phyloP scores from a whole-genome alignment of 2,888 invertebrate genomes.

The Notodonta ziczac region DNA sequence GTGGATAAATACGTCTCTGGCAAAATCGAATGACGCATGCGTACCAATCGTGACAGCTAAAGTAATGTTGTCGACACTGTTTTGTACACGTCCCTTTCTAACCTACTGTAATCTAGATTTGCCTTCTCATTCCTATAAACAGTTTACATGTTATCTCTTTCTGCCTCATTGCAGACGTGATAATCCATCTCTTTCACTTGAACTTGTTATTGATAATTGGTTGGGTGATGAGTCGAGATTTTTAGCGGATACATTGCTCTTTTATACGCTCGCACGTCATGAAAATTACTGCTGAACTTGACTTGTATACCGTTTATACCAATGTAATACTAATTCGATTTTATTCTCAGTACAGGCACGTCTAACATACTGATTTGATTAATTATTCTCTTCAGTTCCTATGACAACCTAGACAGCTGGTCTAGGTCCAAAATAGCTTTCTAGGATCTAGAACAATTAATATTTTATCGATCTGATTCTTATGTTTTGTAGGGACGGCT shows the following conservation, averaged over 20 bases:
- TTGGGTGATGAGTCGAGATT: conserved; percentile 34
- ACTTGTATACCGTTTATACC: conserved; percentile 19
- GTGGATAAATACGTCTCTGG: conserved; percentile 56
- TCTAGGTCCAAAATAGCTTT: conserved; percentile 52
- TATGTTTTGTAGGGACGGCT: conserved; percentile 37
- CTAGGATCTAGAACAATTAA: conserved; percentile 40
- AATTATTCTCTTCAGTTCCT: conserved; percentile 29
- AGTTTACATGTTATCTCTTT: conserved; percentile 56
- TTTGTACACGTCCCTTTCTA: conserved; percentile 60
- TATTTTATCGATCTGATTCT: conserved; percentile 21
- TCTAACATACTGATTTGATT: conserved; percentile 38
- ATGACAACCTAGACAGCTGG: conserved; percentile 57
- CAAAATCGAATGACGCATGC: conserved; percentile 74
- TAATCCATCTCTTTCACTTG: conserved; percentile 46
- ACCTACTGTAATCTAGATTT: conserved; percentile 16
- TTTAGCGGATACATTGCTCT: conserved; percentile 46
- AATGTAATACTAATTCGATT: not conserved
- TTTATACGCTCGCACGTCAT: not conserved
- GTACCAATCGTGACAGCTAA: conserved; percentile 69
- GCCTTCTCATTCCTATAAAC: conserved; percentile 57
- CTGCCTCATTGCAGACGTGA: conserved; percentile 19
- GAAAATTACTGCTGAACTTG: conserved; percentile 6
- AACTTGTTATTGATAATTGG: conserved; percentile 65
- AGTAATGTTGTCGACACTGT: conserved; percentile 60
- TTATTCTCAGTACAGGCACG: conserved; percentile 20